Evolutionary conservation across 2,888 invertebrate species (phyloP).

Genomic region (Torymus auratus): DNA sequence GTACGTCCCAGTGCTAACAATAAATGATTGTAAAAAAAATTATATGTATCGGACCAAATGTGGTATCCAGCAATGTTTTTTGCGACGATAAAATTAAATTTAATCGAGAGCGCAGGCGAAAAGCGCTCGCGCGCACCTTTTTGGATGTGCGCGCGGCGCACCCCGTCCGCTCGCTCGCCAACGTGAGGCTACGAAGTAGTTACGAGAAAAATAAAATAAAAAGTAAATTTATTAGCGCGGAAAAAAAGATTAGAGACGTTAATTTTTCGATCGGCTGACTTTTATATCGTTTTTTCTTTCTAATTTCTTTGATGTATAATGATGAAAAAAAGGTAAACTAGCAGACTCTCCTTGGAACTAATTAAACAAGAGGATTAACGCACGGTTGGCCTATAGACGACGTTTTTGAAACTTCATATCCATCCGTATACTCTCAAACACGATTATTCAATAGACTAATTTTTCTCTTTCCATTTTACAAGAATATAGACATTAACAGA

Average conservation of each 20-base stretch:
- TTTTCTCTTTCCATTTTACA: constrained; percentile 21
- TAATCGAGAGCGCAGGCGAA: constrained; percentile 25
- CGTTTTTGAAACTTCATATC: constrained; percentile 26
- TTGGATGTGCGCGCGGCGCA: not conserved
- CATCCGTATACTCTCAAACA: constrained; percentile 10
- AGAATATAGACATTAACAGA: constrained; percentile 7
- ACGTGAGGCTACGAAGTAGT: constrained; percentile 51
- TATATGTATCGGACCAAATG: constrained; percentile 66
- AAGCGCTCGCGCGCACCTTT: not conserved
- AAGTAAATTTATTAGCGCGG: constrained; percentile 28
- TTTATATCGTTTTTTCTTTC: constrained; percentile 29
- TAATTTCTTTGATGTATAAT: constrained; percentile 22
- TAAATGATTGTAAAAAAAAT: constrained; percentile 64
- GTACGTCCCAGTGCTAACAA: constrained; percentile 65
- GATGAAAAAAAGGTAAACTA: not conserved
- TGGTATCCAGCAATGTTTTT: constrained; percentile 62
- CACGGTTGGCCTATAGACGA: constrained; percentile 34
- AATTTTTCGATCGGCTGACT: constrained; percentile 37
- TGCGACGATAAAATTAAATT: constrained; percentile 52
- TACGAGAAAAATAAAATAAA: constrained; percentile 4
- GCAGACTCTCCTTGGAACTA: constrained; percentile 26
- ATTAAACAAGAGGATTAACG: constrained; percentile 10
- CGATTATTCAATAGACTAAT: constrained; percentile 19
- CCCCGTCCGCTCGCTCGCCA: constrained; percentile 29
- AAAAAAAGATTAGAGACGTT: constrained; percentile 38